Evolutionary conservation across 2,113 vertebrate genomes (phyloP), one percentile per base, ranked within the genome.

Genomic region (Antechinus flavipes): DNA sequence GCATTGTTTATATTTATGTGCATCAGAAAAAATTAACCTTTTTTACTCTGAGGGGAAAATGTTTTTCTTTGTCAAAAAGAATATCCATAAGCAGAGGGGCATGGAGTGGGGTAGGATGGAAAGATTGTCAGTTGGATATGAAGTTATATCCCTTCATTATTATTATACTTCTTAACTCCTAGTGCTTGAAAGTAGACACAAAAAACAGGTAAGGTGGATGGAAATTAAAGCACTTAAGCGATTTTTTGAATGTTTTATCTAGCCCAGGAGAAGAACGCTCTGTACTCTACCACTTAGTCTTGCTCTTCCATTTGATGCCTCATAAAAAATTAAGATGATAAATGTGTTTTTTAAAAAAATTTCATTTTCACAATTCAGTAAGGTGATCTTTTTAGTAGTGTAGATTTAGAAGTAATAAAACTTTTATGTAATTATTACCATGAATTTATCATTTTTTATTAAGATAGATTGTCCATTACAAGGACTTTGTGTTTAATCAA

Each of bases 361-460:
- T 4, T 27, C 0, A n/a, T n/a, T n/a, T 76, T n/a, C 16, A 76
- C 6, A 12, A n/a, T n/a, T 76, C 30, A 19, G 27, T 61, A 61
- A 30, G 68, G 68, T n/a, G 35, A 76, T 76, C 19, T 76, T 76
- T 35, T 68, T 68, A 76, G 61, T n/a, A n/a, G 35, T 6, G 14
- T 35, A 35, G 61, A 68, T 30, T 56, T 30, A n/a, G 27, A 61
- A 68, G 30, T 68, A 68, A 68, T 68, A 68, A n/a, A 76, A 19
- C 3, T 14, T n/a, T 76, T n/a, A 61, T 30, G 30, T 30, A 61
- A 61, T 10, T 35, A 68, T 68, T 11, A 76, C 10, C 61, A n/a
- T 76, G 61, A 76, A n/a, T 68, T 68, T 76, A 76, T n/a, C 61
- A n/a, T 76, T 76, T 76, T 76, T 76, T 76, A n/a, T 76, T 76